These are phyloP conservation scores for Drosophila baimaii DNA, from an alignment of 1,140 invertebrate genomes.

Conservation along the genomic window DNA sequence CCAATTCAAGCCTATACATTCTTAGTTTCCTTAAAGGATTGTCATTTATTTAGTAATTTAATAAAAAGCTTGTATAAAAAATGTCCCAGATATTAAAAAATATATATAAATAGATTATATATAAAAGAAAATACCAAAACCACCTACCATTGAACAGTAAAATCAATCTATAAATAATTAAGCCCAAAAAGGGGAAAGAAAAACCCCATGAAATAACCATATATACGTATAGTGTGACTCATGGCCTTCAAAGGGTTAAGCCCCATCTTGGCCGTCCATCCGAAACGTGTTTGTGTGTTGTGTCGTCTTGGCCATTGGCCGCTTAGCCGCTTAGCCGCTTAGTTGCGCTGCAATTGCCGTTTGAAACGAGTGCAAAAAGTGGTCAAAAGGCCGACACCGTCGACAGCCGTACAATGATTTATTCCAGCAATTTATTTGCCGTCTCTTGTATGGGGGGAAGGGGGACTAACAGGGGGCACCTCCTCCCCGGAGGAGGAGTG, in stretches of 20 bases:
- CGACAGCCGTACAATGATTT: conserved; percentile 74
- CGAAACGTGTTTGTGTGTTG: conserved; percentile 33
- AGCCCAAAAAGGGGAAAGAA: not conserved
- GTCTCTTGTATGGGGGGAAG: conserved; percentile 32
- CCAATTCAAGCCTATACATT: too few species aligned
- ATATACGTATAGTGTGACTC: too few species aligned
- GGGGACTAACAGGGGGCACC: not conserved
- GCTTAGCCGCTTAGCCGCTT: conserved; percentile 30
- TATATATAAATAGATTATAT: not conserved
- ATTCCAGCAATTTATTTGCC: conserved; percentile 80
- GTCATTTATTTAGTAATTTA: too few species aligned
- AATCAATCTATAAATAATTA: not conserved
- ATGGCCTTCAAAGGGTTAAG: conserved; percentile 22
- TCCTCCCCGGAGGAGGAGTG: not conserved
- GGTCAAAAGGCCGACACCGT: conserved; percentile 69
- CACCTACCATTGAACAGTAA: too few species aligned
- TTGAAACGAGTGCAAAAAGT: conserved; percentile 79
- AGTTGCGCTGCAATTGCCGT: conserved; percentile 56
- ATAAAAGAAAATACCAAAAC: too few species aligned
- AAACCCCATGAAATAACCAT: not conserved
- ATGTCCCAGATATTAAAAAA: too few species aligned
- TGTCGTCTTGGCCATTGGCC: conserved; percentile 33
- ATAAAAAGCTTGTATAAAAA: too few species aligned
- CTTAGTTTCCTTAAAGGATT: too few species aligned
- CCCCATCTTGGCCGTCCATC: conserved; percentile 13